A percentile compares a stretch with the other conserved stretches of the same genome.
Conservation (phyloP, 2,888 invertebrate species). For the Melanophora roralis region DNA sequence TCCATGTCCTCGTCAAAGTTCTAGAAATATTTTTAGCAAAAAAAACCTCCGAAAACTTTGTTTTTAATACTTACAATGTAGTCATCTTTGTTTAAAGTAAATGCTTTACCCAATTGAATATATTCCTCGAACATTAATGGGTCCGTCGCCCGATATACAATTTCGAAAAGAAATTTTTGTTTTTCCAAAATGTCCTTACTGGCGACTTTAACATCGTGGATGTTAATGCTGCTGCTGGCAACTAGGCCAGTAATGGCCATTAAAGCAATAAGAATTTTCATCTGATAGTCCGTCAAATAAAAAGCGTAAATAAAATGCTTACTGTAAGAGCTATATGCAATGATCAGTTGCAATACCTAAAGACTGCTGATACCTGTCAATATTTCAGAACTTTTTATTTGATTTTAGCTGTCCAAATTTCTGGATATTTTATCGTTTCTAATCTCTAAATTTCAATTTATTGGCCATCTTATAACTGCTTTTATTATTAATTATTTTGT, state of each 20-base stretch:
- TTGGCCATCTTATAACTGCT: too few species aligned
- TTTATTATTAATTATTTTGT: too few species aligned
- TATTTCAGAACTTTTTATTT: too few species aligned
- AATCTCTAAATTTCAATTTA: too few species aligned
- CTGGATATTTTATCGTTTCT: too few species aligned
- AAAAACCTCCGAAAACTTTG: background rate
- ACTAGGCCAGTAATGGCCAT: slow-evolving; percentile 65
- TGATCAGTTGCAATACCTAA: slow-evolving; percentile 67
- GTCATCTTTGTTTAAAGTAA: slow-evolving; percentile 72
- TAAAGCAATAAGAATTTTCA: slow-evolving; percentile 65
- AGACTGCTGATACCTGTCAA: slow-evolving; percentile 66
- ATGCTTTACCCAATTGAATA: slow-evolving; percentile 76
- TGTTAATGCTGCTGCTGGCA: slow-evolving; percentile 49
- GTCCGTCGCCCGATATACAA: slow-evolving; percentile 66
- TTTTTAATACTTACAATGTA: slow-evolving; percentile 8
- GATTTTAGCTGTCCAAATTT: too few species aligned
- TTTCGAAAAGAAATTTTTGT: slow-evolving; percentile 70
- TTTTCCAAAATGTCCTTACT: slow-evolving; percentile 68
- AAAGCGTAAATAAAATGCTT: background rate
- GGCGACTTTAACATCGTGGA: slow-evolving; percentile 66
- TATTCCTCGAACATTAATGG: slow-evolving; percentile 69
- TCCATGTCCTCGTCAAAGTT: slow-evolving; percentile 63
- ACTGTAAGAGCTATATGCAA: slow-evolving; percentile 39
- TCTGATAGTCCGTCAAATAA: slow-evolving; percentile 35
- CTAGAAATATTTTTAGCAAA: slow-evolving; percentile 24